Evolutionary conservation across 1,140 invertebrate species (phyloP).

Genomic region (Anastatus disparis): DNA sequence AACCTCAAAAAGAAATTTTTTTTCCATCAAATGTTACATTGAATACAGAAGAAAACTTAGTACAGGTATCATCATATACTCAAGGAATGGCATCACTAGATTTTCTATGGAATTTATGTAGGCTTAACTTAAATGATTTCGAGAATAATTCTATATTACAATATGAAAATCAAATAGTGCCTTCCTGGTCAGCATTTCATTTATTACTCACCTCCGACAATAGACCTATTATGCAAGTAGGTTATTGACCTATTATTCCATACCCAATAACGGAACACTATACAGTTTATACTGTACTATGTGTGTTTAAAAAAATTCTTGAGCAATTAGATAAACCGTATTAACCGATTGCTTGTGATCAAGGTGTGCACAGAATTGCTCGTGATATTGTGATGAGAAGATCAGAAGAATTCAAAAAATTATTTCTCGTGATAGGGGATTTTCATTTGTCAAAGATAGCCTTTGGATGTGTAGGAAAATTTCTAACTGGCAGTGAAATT

Average conservation of each 20-base stretch:
- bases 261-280: conserved; percentile 19
- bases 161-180: no score
- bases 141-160: neutral
- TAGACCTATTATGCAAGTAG: neutral
- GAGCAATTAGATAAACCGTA: conserved; percentile 24
- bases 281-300: conserved; percentile 31
- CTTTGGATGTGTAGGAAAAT: conserved; percentile 23
- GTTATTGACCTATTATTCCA: conserved; percentile 25
- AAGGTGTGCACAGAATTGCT: conserved; percentile 28
- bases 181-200: conserved; percentile 28
- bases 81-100: no score
- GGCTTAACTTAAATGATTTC: no score
- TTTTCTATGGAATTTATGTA: no score
- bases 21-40: no score
- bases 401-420: conserved; percentile 7
- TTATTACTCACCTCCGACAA: conserved; percentile 17
- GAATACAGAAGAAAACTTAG: neutral
- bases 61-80: neutral
- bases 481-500: conserved; percentile 3
- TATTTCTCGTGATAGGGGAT: conserved; percentile 1
- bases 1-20: neutral
- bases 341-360: conserved; percentile 19
- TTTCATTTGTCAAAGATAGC: conserved; percentile 24
- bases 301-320: conserved; percentile 27
- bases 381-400: neutral